Evolutionary conservation across 2,888 invertebrate species (phyloP), one percentile per base, ranked within the genome.

Genomic region (Nomada ferruginata): DNA sequence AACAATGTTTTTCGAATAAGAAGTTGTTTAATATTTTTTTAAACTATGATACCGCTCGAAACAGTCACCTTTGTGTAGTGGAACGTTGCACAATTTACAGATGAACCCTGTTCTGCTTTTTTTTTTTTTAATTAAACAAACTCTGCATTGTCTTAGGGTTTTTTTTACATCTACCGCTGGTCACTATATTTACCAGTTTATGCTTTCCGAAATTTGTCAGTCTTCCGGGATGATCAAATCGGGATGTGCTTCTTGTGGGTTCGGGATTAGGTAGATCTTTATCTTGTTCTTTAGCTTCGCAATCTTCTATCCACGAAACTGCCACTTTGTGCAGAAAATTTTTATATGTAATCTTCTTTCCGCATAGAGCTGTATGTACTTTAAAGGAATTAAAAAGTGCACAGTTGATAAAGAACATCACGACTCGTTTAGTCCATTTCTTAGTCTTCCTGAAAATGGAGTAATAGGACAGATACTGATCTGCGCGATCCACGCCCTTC

Each of bases 351-450:
- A 59, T 15, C 23, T 23, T 63, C 15, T 63, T 0, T 44, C 23
- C 64, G 64, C 57, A 64, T 20, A 70, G 18, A 50, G 57, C 29
- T 76, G 59, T 61, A 42, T 68, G 68, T 44, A n/a, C 47, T 66
- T 66, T 72, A 55, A 72, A 72, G 7, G 72, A 78, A 23, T 71
- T 76, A 70, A 71, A 71, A 52, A 71, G 71, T 20, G 65, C 73
- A 73, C 47, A 65, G 4, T 73, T 73, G 26, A 73, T 68, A 2
- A 68, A 72, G 23, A 72, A 78, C 66, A 68, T 65, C 26, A 78
- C 68, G 36, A 72, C 47, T 0, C 61, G 66, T 66, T 78, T 78
- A 0, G 72, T 66, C 78, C 68, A 66, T 36, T 66, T 73, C 11
- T 68, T 66, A 55, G 71, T 77, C n/a, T 65, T 71, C 36, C 76